Percentiles rank a stretch among this genome's conserved stretches.
phyloP scores from a whole-genome alignment of 2,797 vertebrate species.

The Capromys pilorides region DNA sequence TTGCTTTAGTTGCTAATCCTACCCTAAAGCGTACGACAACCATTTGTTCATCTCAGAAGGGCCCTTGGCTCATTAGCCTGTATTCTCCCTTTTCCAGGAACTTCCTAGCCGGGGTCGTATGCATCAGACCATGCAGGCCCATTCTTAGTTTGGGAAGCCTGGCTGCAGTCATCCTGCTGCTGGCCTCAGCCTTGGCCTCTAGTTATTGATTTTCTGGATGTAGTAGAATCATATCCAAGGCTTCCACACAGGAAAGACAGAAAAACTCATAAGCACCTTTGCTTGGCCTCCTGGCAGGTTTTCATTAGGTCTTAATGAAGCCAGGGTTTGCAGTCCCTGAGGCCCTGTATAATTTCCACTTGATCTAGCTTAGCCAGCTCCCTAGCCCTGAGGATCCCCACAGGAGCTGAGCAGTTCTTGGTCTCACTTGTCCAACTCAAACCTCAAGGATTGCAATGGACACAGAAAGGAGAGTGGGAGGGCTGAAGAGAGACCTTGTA shows the following conservation, averaged over 20 bases:
- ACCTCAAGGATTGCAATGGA: not conserved
- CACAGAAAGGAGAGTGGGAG: not conserved
- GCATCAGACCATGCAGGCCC: not conserved
- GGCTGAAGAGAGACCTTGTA: not conserved
- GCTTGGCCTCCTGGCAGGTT: slow-evolving; percentile 38
- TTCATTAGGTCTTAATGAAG: slow-evolving; percentile 67
- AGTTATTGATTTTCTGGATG: not conserved
- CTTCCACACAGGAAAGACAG: not conserved
- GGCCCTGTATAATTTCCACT: slow-evolving; percentile 59
- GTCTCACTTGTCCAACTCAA: not conserved
- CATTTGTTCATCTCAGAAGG: not conserved
- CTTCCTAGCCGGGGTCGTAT: not conserved
- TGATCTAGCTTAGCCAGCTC: slow-evolving; percentile 21
- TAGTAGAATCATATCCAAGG: not conserved
- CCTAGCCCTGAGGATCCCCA: not conserved
- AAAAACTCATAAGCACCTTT: not conserved
- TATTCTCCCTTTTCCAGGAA: not conserved
- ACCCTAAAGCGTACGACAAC: not conserved
- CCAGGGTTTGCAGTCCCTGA: not conserved
- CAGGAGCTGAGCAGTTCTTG: not conserved
- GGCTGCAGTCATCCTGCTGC: not conserved
- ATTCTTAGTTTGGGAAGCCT: no score
- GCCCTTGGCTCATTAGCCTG: not conserved
- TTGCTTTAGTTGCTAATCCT: not conserved
- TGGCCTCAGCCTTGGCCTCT: not conserved